These are phyloP conservation scores for Scopus umbretta DNA, from an alignment of 2,113 vertebrate genomes.

Conservation along the genomic window DNA sequence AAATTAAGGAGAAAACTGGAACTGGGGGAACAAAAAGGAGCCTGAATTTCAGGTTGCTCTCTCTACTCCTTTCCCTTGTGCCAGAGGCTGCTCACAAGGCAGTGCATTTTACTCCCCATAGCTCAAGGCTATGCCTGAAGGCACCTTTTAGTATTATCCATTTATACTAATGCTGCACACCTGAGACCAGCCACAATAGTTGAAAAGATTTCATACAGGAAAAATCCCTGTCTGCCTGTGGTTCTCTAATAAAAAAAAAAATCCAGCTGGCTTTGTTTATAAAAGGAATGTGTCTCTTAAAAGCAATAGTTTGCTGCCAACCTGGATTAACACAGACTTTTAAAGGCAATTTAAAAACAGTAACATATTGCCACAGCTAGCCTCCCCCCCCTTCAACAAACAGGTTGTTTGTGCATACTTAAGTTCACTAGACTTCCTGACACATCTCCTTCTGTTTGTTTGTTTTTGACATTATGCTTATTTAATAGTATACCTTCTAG, in stretches of 20 bases:
- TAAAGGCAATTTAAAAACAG: neutral
- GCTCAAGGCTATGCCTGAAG: neutral
- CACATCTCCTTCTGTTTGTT: neutral
- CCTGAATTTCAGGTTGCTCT: neutral
- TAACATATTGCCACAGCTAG: accelerated
- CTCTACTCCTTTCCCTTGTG: neutral
- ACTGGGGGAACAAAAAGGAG: neutral
- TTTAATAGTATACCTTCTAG: neutral
- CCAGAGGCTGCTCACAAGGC: neutral
- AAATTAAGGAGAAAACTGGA: neutral
- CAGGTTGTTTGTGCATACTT: neutral
- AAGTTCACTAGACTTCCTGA: neutral
- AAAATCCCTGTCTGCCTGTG: neutral
- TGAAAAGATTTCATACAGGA: neutral
- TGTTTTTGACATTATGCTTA: neutral
- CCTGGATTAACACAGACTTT: neutral
- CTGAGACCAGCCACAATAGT: neutral
- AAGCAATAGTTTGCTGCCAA: neutral
- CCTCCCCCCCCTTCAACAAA: neutral
- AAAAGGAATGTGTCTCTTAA: neutral
- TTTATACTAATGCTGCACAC: neutral
- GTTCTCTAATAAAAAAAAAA: neutral
- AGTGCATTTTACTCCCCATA: neutral
- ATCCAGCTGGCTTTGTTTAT: neutral
- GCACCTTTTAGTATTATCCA: neutral